Percentiles rank a stretch among this genome's conserved stretches.
Evolutionary conservation across 2,888 invertebrate genomes (phyloP).

Genomic region (Eretmocerus hayati): DNA sequence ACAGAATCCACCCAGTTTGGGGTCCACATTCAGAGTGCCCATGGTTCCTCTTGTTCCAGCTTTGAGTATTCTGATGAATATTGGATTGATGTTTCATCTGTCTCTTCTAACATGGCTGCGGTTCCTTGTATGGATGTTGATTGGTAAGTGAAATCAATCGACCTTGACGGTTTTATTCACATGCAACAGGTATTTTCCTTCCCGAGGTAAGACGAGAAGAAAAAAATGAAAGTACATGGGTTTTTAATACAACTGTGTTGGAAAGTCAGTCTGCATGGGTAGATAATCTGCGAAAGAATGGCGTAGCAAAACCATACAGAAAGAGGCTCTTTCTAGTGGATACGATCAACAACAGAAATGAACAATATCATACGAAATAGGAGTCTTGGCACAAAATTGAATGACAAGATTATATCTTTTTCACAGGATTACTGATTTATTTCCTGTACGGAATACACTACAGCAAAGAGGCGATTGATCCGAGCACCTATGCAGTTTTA

Average conservation of each 20-base stretch:
- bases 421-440: slow-evolving; percentile 51
- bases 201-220: too few relatives aligned
- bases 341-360: too few relatives aligned
- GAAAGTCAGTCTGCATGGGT: too few relatives aligned
- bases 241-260: too few relatives aligned
- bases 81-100: slow-evolving; percentile 76
- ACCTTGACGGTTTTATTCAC: background rate
- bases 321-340: too few relatives aligned
- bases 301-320: too few relatives aligned
- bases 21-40: slow-evolving; percentile 66
- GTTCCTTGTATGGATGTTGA: slow-evolving; percentile 78
- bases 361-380: too few relatives aligned
- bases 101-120: slow-evolving; percentile 76
- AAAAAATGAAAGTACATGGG: too few relatives aligned
- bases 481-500: slow-evolving; percentile 58
- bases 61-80: slow-evolving; percentile 71
- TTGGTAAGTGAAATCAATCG: too few relatives aligned
- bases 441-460: slow-evolving; percentile 81
- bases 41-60: slow-evolving; percentile 74
- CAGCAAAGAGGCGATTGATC: slow-evolving; percentile 66
- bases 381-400: too few relatives aligned
- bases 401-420: too few relatives aligned
- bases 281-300: too few relatives aligned
- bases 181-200: background rate
- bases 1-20: slow-evolving; percentile 58